Evolutionary conservation across 2,113 vertebrate species (phyloP).

Genomic region (Psammodynastes pulverulentus): DNA sequence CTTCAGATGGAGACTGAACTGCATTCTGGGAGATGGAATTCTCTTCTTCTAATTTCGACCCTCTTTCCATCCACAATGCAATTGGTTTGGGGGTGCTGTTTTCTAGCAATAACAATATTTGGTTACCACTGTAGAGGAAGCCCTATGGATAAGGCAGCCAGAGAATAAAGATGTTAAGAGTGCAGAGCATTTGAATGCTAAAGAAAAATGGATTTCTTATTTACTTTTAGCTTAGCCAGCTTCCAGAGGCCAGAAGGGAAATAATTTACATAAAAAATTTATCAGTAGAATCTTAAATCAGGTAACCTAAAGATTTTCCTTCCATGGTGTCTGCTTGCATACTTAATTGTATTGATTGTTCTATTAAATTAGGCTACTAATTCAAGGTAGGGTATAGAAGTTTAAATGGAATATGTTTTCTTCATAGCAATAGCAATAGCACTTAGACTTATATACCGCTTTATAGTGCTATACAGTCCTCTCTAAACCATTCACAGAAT

Average conservation of each 20-base stretch:
- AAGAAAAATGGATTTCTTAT: neutral
- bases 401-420: neutral
- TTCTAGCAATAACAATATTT: neutral
- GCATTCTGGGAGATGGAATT: neutral
- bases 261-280: neutral
- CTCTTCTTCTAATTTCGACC: neutral
- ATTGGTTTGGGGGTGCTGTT: neutral
- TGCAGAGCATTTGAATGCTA: neutral
- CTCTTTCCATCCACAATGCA: neutral
- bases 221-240: neutral
- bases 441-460: too few relatives aligned
- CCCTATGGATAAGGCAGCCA: neutral
- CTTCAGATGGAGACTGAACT: neutral
- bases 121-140: neutral
- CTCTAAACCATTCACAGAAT: too few relatives aligned
- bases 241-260: neutral
- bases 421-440: too few relatives aligned
- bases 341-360: neutral
- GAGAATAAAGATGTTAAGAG: neutral
- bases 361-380: neutral
- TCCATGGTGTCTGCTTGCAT: neutral
- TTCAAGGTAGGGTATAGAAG: neutral
- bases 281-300: neutral
- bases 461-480: too few relatives aligned
- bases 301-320: neutral